phyloP scores from a whole-genome alignment of 2,113 vertebrate species.

The Ammodytes marinus region DNA sequence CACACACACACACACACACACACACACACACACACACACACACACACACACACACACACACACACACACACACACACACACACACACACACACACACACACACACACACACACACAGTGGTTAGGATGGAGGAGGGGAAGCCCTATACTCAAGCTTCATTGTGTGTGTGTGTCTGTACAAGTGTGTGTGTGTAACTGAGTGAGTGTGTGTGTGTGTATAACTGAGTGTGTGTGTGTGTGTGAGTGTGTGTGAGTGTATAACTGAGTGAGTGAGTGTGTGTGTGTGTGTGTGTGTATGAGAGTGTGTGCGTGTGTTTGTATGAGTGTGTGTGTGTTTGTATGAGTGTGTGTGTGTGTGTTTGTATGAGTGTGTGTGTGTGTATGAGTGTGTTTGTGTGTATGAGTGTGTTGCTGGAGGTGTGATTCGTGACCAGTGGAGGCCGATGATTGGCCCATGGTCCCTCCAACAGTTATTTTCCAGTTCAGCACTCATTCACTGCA shows the following conservation, averaged over 20 bases:
- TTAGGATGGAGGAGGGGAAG: too few species aligned
- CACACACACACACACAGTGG: not conserved
- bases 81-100: conserved; percentile 27
- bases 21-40: conserved; percentile 3
- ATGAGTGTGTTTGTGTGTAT: conserved; percentile 21
- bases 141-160: too few species aligned
- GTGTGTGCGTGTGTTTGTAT: not conserved
- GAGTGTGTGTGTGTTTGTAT: not conserved
- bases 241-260: too few species aligned
- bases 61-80: conserved; percentile 1
- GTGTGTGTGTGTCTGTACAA: too few species aligned
- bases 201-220: too few species aligned
- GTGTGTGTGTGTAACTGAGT: too few species aligned
- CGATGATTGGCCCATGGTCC: conserved; percentile 60
- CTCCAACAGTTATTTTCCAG: conserved; percentile 64
- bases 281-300: not conserved
- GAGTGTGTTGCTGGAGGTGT: conserved; percentile 58
- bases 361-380: conserved; percentile 28
- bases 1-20: conserved; percentile 11
- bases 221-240: too few species aligned
- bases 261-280: too few species aligned
- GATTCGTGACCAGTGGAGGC: conserved; percentile 68
- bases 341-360: not conserved
- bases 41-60: not conserved
- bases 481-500: conserved; percentile 48